Base-by-base conservation (phyloP, 2,888 invertebrate genomes). In the Steinernema scapterisci region DNA sequence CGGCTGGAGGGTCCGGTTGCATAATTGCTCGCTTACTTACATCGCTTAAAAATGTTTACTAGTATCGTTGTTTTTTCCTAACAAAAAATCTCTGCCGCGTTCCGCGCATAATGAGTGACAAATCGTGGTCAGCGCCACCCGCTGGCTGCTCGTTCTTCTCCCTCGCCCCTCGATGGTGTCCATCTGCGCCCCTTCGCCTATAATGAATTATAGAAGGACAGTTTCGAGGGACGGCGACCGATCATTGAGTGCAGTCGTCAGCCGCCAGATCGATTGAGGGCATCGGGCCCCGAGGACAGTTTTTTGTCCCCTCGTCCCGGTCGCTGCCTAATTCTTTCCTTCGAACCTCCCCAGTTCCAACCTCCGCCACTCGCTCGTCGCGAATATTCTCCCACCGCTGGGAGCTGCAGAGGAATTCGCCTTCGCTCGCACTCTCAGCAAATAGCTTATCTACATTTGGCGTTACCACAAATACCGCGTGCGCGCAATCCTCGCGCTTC, bases 181-280 rank as follows among this genome's bases (percentile, higher is more conserved):
- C 63, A 63, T 63, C 63, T 63, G 63, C 63, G 63, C 63, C 13
- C 38, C 38, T 38, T 9, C 38, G 38, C 38, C 38, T 38, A 38
- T 38, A 63, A 63, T 63, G 63, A 63, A 63, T 63, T 63, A 63
- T 63, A 63, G 63, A 63, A 63, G 63, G 63, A 63, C 48, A 16
- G 48, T 48, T 48, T 48, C 7, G 48, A 48, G n/a, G n/a, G n/a
- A n/a, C n/a, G n/a, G n/a, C 31, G 63, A 27, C 63, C 63, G 63
- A 63, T 63, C 63, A 63, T 63, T 13, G 54, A 48, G 48, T 16
- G 48, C 48, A 48, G n/a, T 19, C 48, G 48, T 48, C 38, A 38
- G 38, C 38, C 38, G 38, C 38, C 38, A 38, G 38, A 38, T 38
- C 38, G 38, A 38, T 38, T 38, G 38, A 9, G 38, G 48, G 48